phyloP scores from a whole-genome alignment of 2,888 invertebrate species.

The Cerastis rubricosa region DNA sequence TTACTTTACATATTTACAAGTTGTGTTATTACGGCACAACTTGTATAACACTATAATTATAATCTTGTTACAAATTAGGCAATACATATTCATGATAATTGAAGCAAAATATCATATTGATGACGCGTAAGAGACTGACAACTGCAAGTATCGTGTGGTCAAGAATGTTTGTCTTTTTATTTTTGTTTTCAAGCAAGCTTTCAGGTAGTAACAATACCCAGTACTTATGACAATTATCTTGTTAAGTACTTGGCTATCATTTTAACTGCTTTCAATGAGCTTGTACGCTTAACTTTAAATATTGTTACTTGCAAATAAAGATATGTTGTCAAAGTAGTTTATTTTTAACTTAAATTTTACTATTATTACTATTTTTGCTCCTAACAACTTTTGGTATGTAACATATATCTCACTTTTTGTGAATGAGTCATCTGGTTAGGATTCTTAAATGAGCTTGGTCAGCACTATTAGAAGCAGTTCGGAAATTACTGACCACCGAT shows the following conservation, averaged over 20 bases:
- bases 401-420: background rate
- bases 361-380: background rate
- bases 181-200: constrained; percentile 23
- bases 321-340: background rate
- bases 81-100: background rate
- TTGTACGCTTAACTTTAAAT: constrained; percentile 7
- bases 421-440: background rate
- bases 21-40: too few relatives aligned
- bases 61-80: background rate
- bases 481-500: background rate
- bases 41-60: too few relatives aligned
- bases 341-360: background rate
- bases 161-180: background rate
- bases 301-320: constrained; percentile 5
- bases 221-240: constrained; percentile 49
- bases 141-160: background rate
- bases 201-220: constrained; percentile 14
- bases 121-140: background rate
- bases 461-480: background rate
- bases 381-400: background rate
- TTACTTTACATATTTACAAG: background rate
- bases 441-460: too few relatives aligned
- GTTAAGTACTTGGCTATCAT: constrained; percentile 40
- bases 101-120: constrained; percentile 6
- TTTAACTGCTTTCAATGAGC: constrained; percentile 27